Conservation (phyloP, 2,888 invertebrate genomes). For the Lepidochitona cinerea region DNA sequence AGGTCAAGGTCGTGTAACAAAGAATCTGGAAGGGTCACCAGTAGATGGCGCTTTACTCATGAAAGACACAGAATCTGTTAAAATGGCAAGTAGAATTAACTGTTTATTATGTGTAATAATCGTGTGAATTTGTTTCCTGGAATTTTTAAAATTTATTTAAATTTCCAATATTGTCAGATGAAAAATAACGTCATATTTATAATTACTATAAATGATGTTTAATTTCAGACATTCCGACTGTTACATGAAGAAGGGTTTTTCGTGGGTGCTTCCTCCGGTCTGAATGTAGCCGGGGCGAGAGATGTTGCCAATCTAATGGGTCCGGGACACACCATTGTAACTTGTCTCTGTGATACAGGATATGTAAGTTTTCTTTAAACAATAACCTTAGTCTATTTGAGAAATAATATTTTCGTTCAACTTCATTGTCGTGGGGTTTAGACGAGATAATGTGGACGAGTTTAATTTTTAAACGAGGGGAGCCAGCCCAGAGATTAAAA, state of each 20-base stretch:
- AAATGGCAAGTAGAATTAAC: constrained; percentile 49
- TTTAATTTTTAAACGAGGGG: too few relatives aligned
- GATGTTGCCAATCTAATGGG: constrained; percentile 66
- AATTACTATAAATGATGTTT: not conserved
- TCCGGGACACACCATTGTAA: constrained; percentile 69
- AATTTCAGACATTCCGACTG: constrained; percentile 61
- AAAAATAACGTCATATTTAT: not conserved
- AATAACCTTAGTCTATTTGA: too few relatives aligned
- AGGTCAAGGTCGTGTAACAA: constrained; percentile 70
- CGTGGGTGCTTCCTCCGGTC: constrained; percentile 69
- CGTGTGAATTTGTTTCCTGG: not conserved
- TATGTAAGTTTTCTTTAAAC: too few relatives aligned
- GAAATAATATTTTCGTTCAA: too few relatives aligned
- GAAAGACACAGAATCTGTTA: constrained; percentile 64
- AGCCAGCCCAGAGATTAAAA: too few relatives aligned
- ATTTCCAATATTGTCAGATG: not conserved
- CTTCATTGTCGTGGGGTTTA: too few relatives aligned
- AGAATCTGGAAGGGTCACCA: constrained; percentile 68
- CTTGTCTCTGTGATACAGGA: constrained; percentile 69
- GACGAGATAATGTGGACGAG: too few relatives aligned
- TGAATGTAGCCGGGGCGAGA: constrained; percentile 68
- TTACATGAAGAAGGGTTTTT: constrained; percentile 70
- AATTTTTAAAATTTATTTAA: not conserved
- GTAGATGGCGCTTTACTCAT: constrained; percentile 67
- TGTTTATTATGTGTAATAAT: not conserved